These are phyloP conservation scores for Polydrusus cervinus DNA, from an alignment of 2,888 invertebrate genomes.

Conservation along the genomic window DNA sequence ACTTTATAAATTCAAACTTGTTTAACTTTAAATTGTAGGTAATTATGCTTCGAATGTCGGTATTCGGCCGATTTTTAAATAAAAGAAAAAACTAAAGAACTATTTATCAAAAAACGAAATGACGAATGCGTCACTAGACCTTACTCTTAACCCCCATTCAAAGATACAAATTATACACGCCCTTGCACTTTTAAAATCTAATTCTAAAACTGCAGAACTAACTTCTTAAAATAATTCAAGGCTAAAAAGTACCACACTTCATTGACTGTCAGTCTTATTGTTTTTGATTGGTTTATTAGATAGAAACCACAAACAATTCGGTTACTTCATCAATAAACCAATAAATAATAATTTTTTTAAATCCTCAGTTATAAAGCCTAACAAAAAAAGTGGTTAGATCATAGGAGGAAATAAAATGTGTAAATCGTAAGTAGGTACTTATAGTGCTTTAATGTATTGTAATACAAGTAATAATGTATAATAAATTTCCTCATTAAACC, in stretches of 20 bases:
- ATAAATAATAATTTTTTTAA: slow-evolving; percentile 5
- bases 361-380: no score
- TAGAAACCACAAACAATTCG: slow-evolving; percentile 20
- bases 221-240: slow-evolving; percentile 9
- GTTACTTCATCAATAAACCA: slow-evolving; percentile 16
- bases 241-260: slow-evolving; percentile 19
- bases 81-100: no score
- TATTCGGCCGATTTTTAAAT: no score
- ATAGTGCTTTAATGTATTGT: no score
- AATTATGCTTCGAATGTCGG: no score
- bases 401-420: slow-evolving; percentile 3
- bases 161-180: neutral
- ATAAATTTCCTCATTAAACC: no score
- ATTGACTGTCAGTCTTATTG: slow-evolving; percentile 1
- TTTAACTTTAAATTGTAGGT: no score
- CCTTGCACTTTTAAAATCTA: neutral
- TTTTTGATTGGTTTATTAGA: slow-evolving; percentile 11
- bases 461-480: no score
- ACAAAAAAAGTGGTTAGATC: slow-evolving; percentile 12
- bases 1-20: no score
- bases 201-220: neutral
- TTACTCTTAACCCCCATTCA: no score
- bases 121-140: no score
- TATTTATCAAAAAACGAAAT: no score
- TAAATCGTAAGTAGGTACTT: neutral